Percentiles rank a stretch among this genome's conserved stretches.
phyloP scores from a whole-genome alignment of 2,888 invertebrate genomes.

The Scaptomyza flava region DNA sequence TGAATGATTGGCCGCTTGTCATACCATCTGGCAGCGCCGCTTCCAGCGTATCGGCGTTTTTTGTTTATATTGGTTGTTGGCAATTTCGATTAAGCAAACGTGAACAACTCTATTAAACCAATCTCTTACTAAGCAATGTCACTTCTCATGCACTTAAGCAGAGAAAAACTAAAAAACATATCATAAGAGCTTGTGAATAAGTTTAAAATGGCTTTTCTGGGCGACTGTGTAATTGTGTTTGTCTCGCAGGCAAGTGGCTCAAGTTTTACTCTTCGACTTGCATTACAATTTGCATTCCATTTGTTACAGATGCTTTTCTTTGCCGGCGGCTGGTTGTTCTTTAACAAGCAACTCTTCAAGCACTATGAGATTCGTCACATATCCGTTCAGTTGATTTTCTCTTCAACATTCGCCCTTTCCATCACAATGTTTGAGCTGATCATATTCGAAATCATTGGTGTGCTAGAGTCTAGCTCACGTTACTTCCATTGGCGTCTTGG shows the following conservation, averaged over 20 bases:
- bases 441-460: constrained; percentile 98
- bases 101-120: constrained; percentile 17
- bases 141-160: constrained; percentile 24
- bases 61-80: constrained; percentile 72
- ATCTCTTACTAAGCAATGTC: constrained; percentile 50
- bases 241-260: constrained; percentile 89
- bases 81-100: constrained; percentile 42
- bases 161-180: constrained; percentile 3
- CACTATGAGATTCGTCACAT: constrained; percentile 99
- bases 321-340: constrained; percentile 98
- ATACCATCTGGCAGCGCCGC: constrained; percentile 28
- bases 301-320: constrained; percentile 94
- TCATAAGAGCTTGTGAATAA: constrained; percentile 24
- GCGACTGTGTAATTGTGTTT: constrained; percentile 93
- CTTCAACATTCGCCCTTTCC: constrained; percentile 97
- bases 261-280: neutral
- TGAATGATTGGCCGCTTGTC: neutral
- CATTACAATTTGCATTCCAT: constrained; percentile 21
- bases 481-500: constrained; percentile 95
- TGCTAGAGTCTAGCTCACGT: constrained; percentile 94
- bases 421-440: constrained; percentile 99
- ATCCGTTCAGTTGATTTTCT: constrained; percentile 97
- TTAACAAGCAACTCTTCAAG: constrained; percentile 97
- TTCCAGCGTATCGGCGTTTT: constrained; percentile 43
- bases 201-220: constrained; percentile 90